Evolutionary conservation across 2,113 vertebrate species (phyloP).

Genomic region (Baryphthengus martii): DNA sequence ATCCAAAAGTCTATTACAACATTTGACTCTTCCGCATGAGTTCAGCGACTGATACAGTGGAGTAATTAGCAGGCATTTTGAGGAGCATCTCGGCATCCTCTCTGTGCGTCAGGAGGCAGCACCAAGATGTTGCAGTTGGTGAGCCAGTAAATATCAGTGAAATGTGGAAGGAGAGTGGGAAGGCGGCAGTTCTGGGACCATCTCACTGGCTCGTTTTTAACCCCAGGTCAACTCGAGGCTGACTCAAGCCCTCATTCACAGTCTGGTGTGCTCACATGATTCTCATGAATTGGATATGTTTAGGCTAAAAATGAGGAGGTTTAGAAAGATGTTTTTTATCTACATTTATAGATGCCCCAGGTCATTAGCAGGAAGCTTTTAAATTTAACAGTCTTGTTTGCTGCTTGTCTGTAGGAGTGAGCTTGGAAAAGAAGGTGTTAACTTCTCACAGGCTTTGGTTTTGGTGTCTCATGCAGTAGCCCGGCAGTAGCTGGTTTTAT

Average conservation of each 20-base stretch:
- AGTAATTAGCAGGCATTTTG: not conserved
- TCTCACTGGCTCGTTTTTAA: not conserved
- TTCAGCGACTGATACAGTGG: not conserved
- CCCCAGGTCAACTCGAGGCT: not conserved
- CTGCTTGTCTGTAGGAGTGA: not conserved
- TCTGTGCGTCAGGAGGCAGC: not conserved
- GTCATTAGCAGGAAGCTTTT: constrained; percentile 38
- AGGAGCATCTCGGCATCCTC: not conserved
- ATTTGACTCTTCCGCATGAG: not conserved
- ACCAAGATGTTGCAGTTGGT: not conserved
- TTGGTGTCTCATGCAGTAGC: not conserved
- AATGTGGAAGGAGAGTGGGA: not conserved
- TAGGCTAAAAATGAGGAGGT: not conserved
- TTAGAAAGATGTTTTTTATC: not conserved
- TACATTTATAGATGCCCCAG: not conserved
- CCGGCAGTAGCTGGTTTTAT: not conserved
- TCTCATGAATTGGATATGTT: not conserved
- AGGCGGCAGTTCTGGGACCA: not conserved
- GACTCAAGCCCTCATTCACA: not conserved
- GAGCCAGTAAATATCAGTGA: not conserved
- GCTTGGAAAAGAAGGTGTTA: not conserved
- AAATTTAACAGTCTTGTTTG: constrained; percentile 4
- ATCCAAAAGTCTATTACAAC: not conserved
- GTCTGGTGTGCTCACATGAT: not conserved
- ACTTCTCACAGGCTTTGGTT: not conserved